Conservation (phyloP, 2,113 vertebrate species). For the Azemiops feae region DNA sequence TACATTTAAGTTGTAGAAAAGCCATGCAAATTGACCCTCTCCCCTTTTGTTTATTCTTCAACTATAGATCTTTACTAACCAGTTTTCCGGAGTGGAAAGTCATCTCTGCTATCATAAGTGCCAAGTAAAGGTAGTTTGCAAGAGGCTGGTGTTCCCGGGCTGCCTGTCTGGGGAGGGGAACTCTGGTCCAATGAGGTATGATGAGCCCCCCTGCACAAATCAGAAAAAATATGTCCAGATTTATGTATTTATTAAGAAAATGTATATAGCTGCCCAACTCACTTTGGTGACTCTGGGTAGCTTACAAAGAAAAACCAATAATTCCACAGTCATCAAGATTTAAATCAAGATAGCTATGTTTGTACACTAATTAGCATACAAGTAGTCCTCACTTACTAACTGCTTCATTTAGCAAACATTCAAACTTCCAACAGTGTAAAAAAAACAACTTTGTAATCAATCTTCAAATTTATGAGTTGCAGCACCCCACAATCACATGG, state of each 20-base stretch:
- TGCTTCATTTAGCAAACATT: background rate
- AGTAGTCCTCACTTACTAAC: background rate
- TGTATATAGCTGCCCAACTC: background rate
- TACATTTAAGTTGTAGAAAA: background rate
- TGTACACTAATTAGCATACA: background rate
- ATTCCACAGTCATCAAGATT: background rate
- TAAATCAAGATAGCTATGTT: background rate
- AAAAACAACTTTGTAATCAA: background rate
- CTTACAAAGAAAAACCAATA: background rate
- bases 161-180: constrained; percentile 88
- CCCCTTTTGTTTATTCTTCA: background rate
- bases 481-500: background rate
- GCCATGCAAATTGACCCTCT: background rate
- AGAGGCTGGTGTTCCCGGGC: constrained; percentile 76
- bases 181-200: constrained; percentile 92
- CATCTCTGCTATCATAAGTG: constrained; percentile 86
- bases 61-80: constrained; percentile 67
- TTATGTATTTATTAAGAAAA: background rate
- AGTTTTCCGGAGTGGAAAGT: constrained; percentile 94
- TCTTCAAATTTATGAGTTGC: background rate
- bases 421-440: background rate
- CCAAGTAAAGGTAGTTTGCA: constrained; percentile 88
- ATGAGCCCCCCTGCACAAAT: constrained; percentile 79
- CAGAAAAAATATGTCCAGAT: background rate
- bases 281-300: background rate